Conservation (phyloP, 2,113 vertebrate species). For the Hepsetus odoe region DNA sequence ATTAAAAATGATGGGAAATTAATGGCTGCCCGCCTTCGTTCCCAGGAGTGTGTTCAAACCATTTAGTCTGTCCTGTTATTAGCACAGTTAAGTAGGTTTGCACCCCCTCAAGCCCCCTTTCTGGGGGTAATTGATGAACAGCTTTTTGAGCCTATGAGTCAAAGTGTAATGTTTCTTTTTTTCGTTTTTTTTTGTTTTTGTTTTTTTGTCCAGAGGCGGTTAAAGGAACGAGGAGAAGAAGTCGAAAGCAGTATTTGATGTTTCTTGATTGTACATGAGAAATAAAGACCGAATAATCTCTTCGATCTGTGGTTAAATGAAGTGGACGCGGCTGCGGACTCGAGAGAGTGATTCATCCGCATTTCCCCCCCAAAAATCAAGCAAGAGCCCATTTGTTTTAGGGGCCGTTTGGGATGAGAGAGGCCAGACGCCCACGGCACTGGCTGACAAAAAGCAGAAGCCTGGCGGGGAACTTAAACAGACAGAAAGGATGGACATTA, state of each 20-base stretch:
- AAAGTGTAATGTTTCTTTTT: constrained; percentile 3
- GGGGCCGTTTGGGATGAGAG: constrained; percentile 44
- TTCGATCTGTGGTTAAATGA: constrained; percentile 14
- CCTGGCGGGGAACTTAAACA: constrained; percentile 41
- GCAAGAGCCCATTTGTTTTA: constrained; percentile 34
- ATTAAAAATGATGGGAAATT: not conserved
- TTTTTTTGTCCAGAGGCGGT: too few relatives aligned
- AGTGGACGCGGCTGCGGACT: constrained; percentile 6
- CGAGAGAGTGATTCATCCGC: constrained; percentile 19
- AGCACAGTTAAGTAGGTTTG: not conserved
- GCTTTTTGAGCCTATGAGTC: not conserved
- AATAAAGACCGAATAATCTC: constrained; percentile 21
- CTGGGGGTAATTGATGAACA: constrained; percentile 12
- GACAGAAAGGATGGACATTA: constrained; percentile 42
- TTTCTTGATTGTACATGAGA: constrained; percentile 6
- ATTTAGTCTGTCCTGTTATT: not conserved
- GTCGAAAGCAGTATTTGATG: not conserved
- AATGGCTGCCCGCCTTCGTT: too few relatives aligned
- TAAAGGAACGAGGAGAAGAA: not conserved
- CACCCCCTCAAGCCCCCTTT: not conserved
- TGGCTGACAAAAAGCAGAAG: constrained; percentile 43
- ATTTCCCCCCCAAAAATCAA: constrained; percentile 16
- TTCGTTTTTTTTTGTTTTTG: too few relatives aligned
- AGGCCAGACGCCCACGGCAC: constrained; percentile 40
- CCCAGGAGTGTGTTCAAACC: not conserved